Conservation (phyloP, 2,888 invertebrate species). For the Sicus ferrugineus region DNA sequence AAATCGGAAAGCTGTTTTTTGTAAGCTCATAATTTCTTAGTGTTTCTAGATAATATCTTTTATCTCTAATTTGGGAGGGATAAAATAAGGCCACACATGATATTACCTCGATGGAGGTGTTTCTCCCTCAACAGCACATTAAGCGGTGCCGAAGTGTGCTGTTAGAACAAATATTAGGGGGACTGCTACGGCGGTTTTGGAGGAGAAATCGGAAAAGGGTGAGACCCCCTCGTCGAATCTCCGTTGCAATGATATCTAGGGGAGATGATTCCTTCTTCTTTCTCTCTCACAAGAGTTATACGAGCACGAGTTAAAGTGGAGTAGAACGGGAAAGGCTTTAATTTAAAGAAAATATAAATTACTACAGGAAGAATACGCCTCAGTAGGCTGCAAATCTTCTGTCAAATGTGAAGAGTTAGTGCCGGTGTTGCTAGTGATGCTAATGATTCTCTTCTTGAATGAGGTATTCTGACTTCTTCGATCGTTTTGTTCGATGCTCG, state of each 20-base stretch:
- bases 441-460: conserved; percentile 2
- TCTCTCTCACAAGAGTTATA: conserved; percentile 12
- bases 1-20: too few species aligned
- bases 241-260: conserved; percentile 4
- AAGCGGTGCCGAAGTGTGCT: conserved; percentile 17
- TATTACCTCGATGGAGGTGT: too few species aligned
- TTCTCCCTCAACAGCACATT: not conserved
- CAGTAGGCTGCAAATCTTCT: conserved; percentile 1
- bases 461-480: not conserved
- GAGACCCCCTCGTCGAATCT: not conserved
- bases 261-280: not conserved
- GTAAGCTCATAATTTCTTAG: too few species aligned
- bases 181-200: not conserved
- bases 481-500: not conserved
- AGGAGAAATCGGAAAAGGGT: not conserved
- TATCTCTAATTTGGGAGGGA: too few species aligned
- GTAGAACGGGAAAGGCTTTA: not conserved
- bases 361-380: not conserved
- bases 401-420: conserved; percentile 1
- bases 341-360: not conserved
- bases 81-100: too few species aligned
- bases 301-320: not conserved
- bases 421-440: not conserved
- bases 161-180: conserved; percentile 1
- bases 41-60: too few species aligned